A percentile compares a stretch with the other conserved stretches of the same genome.
These are phyloP conservation scores for Corapipo altera DNA, from an alignment of 2,113 vertebrate genomes.

Conservation along the genomic window DNA sequence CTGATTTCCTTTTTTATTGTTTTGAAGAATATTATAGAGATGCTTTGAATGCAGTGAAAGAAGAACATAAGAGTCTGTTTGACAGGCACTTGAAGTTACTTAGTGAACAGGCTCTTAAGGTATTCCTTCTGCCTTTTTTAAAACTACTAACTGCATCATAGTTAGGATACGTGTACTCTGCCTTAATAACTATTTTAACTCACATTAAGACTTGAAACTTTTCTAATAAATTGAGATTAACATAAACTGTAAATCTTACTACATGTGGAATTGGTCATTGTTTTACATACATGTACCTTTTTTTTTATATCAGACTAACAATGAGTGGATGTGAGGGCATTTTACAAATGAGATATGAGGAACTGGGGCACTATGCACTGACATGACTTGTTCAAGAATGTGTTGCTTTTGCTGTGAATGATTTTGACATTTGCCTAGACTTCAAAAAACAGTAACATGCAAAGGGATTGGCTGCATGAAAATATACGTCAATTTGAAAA, in stretches of 20 bases:
- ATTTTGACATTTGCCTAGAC: background rate
- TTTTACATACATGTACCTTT: background rate
- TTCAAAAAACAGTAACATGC: background rate
- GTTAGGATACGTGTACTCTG: background rate
- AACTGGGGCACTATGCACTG: background rate
- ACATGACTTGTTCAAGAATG: background rate
- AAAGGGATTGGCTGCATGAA: background rate
- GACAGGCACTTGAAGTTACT: conserved; percentile 58
- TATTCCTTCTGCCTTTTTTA: conserved; percentile 50
- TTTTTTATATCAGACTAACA: background rate
- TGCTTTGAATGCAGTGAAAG: conserved; percentile 63
- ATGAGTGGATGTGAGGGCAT: background rate
- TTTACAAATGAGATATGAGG: background rate
- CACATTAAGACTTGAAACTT: background rate
- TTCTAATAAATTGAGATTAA: background rate
- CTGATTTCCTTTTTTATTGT: background rate
- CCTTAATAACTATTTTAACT: background rate
- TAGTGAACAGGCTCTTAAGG: conserved; percentile 76
- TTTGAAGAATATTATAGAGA: conserved; percentile 70
- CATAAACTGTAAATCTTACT: background rate
- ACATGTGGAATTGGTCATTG: background rate
- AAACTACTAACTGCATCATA: background rate
- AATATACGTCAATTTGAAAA: background rate
- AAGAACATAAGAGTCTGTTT: conserved; percentile 65
- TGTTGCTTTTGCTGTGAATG: background rate